Conservation (phyloP, 2,113 vertebrate genomes). For the Centropristis striata region DNA sequence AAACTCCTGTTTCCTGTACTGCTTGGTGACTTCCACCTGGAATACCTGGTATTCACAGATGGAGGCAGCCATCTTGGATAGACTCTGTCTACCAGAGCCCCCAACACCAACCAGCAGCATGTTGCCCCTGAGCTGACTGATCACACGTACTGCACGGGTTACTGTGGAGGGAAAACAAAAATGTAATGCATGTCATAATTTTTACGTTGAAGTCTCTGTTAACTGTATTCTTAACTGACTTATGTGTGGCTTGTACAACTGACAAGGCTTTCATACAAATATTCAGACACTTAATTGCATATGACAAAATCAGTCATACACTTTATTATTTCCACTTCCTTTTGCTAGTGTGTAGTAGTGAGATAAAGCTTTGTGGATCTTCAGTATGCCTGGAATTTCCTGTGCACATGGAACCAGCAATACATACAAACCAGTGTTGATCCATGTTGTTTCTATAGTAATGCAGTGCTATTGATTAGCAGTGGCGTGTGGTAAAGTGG, state of each 20-base stretch:
- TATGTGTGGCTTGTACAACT: neutral
- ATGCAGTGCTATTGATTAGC: constrained; percentile 25
- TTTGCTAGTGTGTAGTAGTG: neutral
- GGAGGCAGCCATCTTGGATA: constrained; percentile 88
- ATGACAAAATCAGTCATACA: neutral
- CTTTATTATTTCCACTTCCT: too few species aligned
- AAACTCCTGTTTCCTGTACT: constrained; percentile 91
- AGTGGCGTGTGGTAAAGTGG: neutral
- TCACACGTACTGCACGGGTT: constrained; percentile 89
- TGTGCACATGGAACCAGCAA: neutral
- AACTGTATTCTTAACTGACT: neutral
- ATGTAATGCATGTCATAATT: neutral
- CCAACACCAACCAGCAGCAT: constrained; percentile 93
- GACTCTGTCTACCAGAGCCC: constrained; percentile 91
- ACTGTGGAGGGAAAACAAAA: constrained; percentile 74
- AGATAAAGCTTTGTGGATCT: neutral
- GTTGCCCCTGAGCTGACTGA: constrained; percentile 91
- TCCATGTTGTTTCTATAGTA: constrained; percentile 42
- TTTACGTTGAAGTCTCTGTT: neutral
- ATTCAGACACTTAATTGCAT: neutral
- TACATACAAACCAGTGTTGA: constrained; percentile 10
- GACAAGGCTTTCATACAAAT: neutral
- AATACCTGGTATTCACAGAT: constrained; percentile 90
- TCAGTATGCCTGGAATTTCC: neutral
- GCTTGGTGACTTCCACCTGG: constrained; percentile 91